Evolutionary conservation across 2,797 vertebrate species (phyloP).

Genomic region (Gorsachius magnificus): DNA sequence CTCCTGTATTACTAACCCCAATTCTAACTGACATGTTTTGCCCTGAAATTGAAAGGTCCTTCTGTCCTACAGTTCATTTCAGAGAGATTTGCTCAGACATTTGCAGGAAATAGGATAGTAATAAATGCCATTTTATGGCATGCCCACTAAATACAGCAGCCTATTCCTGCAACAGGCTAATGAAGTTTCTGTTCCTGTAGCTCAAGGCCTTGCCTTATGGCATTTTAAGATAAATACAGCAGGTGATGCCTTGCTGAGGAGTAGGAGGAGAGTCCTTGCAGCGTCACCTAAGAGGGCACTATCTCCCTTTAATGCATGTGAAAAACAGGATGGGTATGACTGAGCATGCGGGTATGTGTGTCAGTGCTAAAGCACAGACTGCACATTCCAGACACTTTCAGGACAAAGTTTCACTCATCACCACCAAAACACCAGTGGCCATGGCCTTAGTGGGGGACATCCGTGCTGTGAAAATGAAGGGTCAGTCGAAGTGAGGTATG

Average conservation of each 20-base stretch:
- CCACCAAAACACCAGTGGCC: constrained; percentile 65
- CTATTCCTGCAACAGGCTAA: not conserved
- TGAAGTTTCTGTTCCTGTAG: not conserved
- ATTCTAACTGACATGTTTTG: not conserved
- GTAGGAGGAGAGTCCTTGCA: not conserved
- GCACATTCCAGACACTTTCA: not conserved
- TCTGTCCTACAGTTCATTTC: not conserved
- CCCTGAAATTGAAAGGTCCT: not conserved
- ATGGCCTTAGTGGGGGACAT: constrained; percentile 10
- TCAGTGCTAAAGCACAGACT: not conserved
- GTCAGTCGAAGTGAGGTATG: not conserved
- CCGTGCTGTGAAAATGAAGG: constrained; percentile 30
- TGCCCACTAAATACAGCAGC: not conserved
- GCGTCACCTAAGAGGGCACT: not conserved
- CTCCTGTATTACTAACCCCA: not conserved
- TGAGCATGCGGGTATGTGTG: not conserved
- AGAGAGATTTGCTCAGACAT: not conserved
- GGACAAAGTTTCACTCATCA: constrained; percentile 3
- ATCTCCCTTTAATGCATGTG: not conserved
- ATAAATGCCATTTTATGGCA: not conserved
- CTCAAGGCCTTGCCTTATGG: not conserved
- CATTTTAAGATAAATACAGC: not conserved
- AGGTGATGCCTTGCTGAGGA: not conserved
- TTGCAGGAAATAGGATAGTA: not conserved
- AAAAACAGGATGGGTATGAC: not conserved